These are phyloP conservation scores for Morpho helenor DNA, from an alignment of 2,888 invertebrate species.

Conservation along the genomic window DNA sequence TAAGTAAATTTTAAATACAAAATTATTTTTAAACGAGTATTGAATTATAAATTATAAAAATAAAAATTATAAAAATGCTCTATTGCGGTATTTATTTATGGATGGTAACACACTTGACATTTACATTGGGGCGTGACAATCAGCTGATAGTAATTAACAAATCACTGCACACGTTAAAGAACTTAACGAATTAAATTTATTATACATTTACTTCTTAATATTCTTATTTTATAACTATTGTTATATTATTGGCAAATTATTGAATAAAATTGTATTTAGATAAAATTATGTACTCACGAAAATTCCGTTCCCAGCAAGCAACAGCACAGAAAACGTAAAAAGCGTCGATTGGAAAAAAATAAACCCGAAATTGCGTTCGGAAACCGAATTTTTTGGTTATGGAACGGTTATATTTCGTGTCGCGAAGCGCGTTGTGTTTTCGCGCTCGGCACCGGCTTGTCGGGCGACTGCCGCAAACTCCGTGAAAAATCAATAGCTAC, in stretches of 20 bases:
- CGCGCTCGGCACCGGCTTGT: constrained; percentile 72
- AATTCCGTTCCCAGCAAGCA: constrained; percentile 55
- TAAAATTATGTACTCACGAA: constrained; percentile 59
- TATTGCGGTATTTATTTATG: constrained; percentile 11
- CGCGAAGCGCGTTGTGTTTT: constrained; percentile 71
- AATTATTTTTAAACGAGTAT: background rate
- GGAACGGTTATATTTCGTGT: constrained; percentile 47
- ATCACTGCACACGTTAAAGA: constrained; percentile 22
- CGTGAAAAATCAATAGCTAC: constrained; percentile 72
- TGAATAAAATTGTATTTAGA: too few species aligned
- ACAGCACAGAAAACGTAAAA: constrained; percentile 46
- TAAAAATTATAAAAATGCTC: too few species aligned
- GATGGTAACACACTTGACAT: constrained; percentile 36
- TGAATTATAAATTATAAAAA: background rate
- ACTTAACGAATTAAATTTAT: background rate
- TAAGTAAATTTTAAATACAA: constrained; percentile 36
- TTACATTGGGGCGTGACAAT: constrained; percentile 41
- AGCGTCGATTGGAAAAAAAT: background rate
- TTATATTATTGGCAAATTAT: too few species aligned
- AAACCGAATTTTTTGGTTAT: constrained; percentile 46
- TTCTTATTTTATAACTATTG: too few species aligned
- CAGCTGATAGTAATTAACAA: constrained; percentile 56
- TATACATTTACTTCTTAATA: background rate
- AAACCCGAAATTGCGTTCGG: constrained; percentile 32
- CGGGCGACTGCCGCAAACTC: constrained; percentile 74